Evolutionary conservation across 2,888 invertebrate genomes (phyloP), one percentile per base, ranked within the genome.

Genomic region (Aspidiotus destructor): DNA sequence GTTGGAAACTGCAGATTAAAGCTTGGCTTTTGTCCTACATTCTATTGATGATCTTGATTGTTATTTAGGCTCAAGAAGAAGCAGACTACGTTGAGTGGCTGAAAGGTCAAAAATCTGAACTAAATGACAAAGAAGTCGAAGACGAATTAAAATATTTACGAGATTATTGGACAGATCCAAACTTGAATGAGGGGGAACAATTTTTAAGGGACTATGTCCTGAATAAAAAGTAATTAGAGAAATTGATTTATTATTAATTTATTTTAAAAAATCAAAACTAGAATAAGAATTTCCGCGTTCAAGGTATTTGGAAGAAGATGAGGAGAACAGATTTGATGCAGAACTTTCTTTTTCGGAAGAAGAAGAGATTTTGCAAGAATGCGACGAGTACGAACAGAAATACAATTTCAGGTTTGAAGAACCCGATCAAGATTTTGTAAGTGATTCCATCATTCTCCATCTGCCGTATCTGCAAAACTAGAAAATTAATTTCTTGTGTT

Each of bases 351-450:
- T 87, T 0, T 86, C 86, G 0, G 90, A 88, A 68, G 95, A 95
- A 75, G 94, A 95, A 75, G 92, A 93, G 76, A 80, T 83, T 72
- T 81, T 93, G 41, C 87, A 89, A 74, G 84, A 87, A 75, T 92
- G 92, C 77, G 91, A 89, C 72, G 85, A 88, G 77, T 98, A 95
- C 79, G 97, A 98, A 76, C 84, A 89, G 60, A 95, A 96, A 73
- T 98, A 88, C 78, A 97, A 98, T 80, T 96, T 94, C 77, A 83
- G 98, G 71, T 98, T 88, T 77, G 96, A 99, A 78, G 96, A 98
- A 77, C 97, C 72, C 1, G 73, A 73, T 61, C 70, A 72, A 64
- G 73, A 73, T 65, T 73, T 73, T 70, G 72, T 73, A 60, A 69
- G 72, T 69, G 52, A 41, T 48, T 15, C 6, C 48, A 7, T 11